Evolutionary conservation across 2,113 vertebrate species (phyloP).

Genomic region (Lepus europaeus): DNA sequence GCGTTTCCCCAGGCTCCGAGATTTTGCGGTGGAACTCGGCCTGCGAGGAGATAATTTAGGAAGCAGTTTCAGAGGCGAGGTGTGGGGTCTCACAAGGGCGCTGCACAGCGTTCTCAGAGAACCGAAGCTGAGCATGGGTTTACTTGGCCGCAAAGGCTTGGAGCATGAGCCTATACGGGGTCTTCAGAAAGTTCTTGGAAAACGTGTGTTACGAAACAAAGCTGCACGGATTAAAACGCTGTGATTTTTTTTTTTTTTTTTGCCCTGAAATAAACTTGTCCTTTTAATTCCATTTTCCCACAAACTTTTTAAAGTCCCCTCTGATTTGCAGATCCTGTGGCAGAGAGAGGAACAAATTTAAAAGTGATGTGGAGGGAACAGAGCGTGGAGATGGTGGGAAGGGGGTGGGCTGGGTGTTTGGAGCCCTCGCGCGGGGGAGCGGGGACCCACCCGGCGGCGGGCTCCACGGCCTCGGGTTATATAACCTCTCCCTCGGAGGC

Average conservation of each 20-base stretch:
- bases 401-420: not conserved
- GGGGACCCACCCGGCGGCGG: not conserved
- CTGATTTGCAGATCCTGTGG: not conserved
- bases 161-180: too few species aligned
- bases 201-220: too few species aligned
- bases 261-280: too few species aligned
- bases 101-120: too few species aligned
- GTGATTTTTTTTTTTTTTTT: too few species aligned
- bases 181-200: too few species aligned
- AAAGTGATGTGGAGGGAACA: not conserved
- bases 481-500: not conserved
- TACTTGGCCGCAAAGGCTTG: too few species aligned
- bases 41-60: not conserved
- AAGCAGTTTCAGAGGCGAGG: not conserved
- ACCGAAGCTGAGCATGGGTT: too few species aligned
- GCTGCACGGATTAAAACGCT: too few species aligned
- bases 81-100: not conserved
- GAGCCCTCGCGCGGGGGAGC: fast-evolving
- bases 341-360: not conserved
- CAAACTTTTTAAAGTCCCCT: too few species aligned
- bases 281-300: too few species aligned
- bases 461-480: not conserved
- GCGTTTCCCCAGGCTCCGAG: too few species aligned
- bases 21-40: fast-evolving
- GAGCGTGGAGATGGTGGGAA: not conserved